Base-by-base conservation (phyloP, 1,140 invertebrate species). In the Caerostris darwini region DNA sequence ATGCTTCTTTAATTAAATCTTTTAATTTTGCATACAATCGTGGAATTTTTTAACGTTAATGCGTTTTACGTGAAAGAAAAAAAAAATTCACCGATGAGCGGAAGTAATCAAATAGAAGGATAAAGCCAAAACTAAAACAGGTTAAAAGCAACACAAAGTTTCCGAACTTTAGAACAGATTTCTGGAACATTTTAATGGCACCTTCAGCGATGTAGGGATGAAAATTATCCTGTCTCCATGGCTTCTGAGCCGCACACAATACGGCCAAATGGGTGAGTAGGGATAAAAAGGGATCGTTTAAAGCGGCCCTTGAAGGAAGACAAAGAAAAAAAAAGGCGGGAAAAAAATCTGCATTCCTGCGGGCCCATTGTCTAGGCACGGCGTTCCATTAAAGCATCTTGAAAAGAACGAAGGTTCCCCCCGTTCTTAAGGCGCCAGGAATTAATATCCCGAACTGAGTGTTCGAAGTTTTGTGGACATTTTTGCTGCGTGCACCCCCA, bases 321-420 rank as follows among this genome's bases (percentile, higher is more conserved):
- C 34, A 88, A 88, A 64, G 58, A 88, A 64, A 88, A 88, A n/a
- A 77, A 87, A 6, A 81, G 14, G 58, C 14, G n/a, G 19, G 67
- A 71, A 93, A 87, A 58, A 69, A 87, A 59, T 57, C 64, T 69
- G 85, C 92, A 93, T 93, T 93, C 92, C 64, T 93, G 92, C 34
- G 92, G 92, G 71, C 53, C 92, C 92, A 93, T 93, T 93, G 92
- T 93, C 92, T 93, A 77, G 82, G 82, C 85, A 87, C 77, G 92
- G 61, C 54, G 50, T 87, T 93, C 92, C 92, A 93, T 93, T 93
- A 93, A 93, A 93, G 71, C 53, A 56, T 59, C 92, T 93, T 71
- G 14, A 71, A 71, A 77, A 50, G 54, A 86, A 50, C 19, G 67
- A 17, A 8, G 12, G 14, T 17, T 50, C 10, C 7, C 14, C 5